Percentiles rank a stretch among this genome's conserved stretches.
phyloP scores from a whole-genome alignment of 2,113 vertebrate genomes.

The Gallinago media region DNA sequence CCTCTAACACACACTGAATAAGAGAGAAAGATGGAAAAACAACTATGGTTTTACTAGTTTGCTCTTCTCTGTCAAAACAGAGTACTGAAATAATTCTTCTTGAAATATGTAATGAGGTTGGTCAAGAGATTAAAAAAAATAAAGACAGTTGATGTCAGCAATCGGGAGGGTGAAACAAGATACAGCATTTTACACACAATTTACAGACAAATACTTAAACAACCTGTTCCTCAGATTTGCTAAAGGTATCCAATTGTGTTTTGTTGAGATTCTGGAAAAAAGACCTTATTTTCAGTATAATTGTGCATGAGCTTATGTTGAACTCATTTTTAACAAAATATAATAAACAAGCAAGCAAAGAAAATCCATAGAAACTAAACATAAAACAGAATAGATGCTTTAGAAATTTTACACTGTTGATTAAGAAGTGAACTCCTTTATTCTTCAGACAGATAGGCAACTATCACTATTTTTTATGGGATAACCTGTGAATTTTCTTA shows the following conservation, averaged over 20 bases:
- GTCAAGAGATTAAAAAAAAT: not conserved
- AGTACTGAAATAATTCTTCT: not conserved
- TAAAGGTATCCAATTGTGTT: fast-evolving
- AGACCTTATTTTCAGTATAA: not conserved
- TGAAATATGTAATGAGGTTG: not conserved
- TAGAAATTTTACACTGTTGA: not conserved
- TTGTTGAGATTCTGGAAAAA: not conserved
- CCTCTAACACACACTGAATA: not conserved
- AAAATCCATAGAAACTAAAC: not conserved
- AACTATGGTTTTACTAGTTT: not conserved
- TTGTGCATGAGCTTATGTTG: not conserved
- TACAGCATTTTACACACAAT: not conserved
- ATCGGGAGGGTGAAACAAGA: not conserved
- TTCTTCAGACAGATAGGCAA: not conserved
- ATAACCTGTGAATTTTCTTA: not conserved
- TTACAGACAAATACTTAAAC: not conserved
- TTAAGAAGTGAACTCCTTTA: not conserved
- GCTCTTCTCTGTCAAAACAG: not conserved
- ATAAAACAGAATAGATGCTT: not conserved
- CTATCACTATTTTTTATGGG: not conserved
- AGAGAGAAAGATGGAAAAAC: not conserved
- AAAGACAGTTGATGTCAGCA: not conserved
- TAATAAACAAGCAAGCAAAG: not conserved
- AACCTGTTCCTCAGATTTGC: not conserved
- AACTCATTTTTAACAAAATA: not conserved